These are phyloP conservation scores for Orbicella faveolata DNA, from an alignment of 64 coral and sea anemone genomes.

Conservation along the genomic window DNA sequence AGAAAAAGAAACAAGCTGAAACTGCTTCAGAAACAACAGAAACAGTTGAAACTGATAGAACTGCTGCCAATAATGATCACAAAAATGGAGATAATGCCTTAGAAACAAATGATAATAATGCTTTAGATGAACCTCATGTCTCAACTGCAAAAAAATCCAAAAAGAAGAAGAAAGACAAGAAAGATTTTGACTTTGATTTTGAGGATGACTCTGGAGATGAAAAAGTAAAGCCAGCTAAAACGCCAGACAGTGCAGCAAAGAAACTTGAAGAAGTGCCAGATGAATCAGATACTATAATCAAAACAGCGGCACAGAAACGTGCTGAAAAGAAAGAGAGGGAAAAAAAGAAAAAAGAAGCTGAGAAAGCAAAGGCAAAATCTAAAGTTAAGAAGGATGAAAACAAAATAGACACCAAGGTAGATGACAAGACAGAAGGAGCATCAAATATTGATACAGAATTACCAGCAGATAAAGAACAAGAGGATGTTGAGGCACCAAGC, in stretches of 20 bases:
- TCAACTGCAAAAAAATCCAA: conserved; percentile 74
- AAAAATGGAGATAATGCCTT: conserved; percentile 31
- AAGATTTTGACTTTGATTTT: conserved; percentile 87
- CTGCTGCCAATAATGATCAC: conserved; percentile 14
- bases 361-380: conserved; percentile 87
- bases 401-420: conserved; percentile 10
- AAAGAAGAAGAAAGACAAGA: conserved; percentile 84
- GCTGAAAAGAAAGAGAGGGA: conserved; percentile 99
- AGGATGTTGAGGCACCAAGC: background rate
- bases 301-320: conserved; percentile 97
- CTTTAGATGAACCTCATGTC: conserved; percentile 5
- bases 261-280: conserved; percentile 24
- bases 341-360: conserved; percentile 90
- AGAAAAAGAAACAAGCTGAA: conserved; percentile 44
- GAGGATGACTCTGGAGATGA: conserved; percentile 46
- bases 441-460: background rate
- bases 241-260: conserved; percentile 30
- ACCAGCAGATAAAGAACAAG: background rate
- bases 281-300: conserved; percentile 47
- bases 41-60: conserved; percentile 28
- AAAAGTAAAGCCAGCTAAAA: conserved; percentile 39
- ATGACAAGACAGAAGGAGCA: conserved; percentile 22
- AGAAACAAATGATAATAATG: conserved; percentile 39
- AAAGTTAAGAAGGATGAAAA: conserved; percentile 64
- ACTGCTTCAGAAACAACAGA: background rate